Conservation (phyloP, 2,797 vertebrate species). For the Chelidonichthys spinosus region DNA sequence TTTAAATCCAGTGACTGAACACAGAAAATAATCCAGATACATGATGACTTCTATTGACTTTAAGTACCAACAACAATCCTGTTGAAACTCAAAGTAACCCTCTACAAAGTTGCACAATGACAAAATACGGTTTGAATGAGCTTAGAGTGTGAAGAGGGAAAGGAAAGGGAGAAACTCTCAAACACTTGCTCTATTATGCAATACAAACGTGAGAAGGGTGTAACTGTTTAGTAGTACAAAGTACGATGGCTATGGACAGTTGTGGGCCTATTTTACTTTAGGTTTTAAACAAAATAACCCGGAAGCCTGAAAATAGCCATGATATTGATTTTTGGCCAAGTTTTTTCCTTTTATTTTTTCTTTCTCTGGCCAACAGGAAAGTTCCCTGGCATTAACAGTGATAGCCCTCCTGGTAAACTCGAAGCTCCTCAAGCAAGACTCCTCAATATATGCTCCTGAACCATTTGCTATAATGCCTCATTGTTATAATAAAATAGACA, state of each 20-base stretch:
- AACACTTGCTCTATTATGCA: slow-evolving; percentile 39
- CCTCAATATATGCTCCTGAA: slow-evolving; percentile 57
- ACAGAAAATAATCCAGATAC: slow-evolving; percentile 60
- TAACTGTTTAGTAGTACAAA: slow-evolving; percentile 36
- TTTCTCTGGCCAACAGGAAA: slow-evolving; percentile 32
- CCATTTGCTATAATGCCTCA: slow-evolving; percentile 71
- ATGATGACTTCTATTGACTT: slow-evolving; percentile 43
- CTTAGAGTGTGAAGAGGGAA: slow-evolving; percentile 40
- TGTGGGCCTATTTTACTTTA: slow-evolving; percentile 24
- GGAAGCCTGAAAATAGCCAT: slow-evolving; percentile 64
- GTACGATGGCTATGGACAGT: slow-evolving; percentile 40
- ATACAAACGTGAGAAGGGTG: slow-evolving; percentile 39
- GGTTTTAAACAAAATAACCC: slow-evolving; percentile 53
- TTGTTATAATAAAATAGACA: slow-evolving; percentile 80
- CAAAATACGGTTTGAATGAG: slow-evolving; percentile 55
- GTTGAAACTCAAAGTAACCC: slow-evolving; percentile 53
- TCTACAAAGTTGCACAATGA: slow-evolving; percentile 65
- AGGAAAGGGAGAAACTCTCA: slow-evolving; percentile 31
- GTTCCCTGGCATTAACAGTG: slow-evolving; percentile 57
- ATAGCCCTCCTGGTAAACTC: slow-evolving; percentile 62
- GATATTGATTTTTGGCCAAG: slow-evolving; percentile 39
- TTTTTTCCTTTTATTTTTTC: neutral
- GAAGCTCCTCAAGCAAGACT: slow-evolving; percentile 49
- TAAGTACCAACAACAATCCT: slow-evolving; percentile 43
- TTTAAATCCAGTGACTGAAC: slow-evolving; percentile 76